Percentiles rank a stretch among this genome's conserved stretches.
phyloP scores from a whole-genome alignment of 1,140 invertebrate genomes.

The Prorops nasuta region DNA sequence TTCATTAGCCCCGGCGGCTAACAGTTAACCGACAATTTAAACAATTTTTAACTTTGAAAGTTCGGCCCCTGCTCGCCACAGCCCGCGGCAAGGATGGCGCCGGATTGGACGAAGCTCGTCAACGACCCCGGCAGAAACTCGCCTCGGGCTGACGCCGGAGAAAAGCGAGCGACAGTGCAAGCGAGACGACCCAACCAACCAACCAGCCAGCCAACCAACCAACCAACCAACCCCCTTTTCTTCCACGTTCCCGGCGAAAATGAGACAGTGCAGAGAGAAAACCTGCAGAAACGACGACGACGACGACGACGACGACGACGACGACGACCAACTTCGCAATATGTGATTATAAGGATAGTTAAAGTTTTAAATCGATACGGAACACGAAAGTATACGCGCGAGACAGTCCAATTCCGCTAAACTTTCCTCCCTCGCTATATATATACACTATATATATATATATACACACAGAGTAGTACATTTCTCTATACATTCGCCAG shows the following conservation, averaged over 20 bases:
- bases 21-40: constrained; percentile 55
- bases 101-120: constrained; percentile 26
- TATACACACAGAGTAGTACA: too few species aligned
- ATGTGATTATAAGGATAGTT: constrained; percentile 52
- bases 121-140: constrained; percentile 10
- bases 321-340: constrained; percentile 43
- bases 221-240: too few species aligned
- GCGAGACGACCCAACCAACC: too few species aligned
- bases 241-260: too few species aligned
- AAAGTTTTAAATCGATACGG: constrained; percentile 50
- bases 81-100: constrained; percentile 24
- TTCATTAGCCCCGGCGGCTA: constrained; percentile 52
- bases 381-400: constrained; percentile 33
- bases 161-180: too few species aligned
- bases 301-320: constrained; percentile 11
- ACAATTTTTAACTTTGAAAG: constrained; percentile 54
- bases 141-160: not conserved
- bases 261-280: not conserved
- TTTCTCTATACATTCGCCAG: too few species aligned
- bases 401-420: too few species aligned
- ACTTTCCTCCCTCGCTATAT: too few species aligned
- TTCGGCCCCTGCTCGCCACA: constrained; percentile 16
- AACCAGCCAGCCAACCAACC: too few species aligned
- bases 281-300: not conserved
- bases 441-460: too few species aligned